Evolutionary conservation across 1,140 invertebrate genomes (phyloP).

Genomic region (Bombus polaris): DNA sequence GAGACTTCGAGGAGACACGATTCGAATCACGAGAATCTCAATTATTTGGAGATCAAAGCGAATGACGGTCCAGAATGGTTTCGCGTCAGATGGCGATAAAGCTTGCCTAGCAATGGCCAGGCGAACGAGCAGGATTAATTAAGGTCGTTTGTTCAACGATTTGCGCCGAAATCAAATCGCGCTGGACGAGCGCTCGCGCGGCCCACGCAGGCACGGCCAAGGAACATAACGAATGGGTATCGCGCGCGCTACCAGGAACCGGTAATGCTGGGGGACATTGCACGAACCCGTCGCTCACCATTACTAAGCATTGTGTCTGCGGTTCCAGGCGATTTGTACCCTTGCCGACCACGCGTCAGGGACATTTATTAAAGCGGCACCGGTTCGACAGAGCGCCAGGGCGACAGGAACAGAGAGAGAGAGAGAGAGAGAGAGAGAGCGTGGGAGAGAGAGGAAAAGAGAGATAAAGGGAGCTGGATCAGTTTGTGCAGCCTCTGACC

Average conservation of each 20-base stretch:
- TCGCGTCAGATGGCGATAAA: constrained; percentile 27
- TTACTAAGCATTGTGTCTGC: constrained; percentile 80
- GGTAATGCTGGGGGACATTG: constrained; percentile 59
- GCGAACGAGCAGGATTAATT: constrained; percentile 73
- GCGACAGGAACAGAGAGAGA: neutral
- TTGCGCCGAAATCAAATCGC: constrained; percentile 74
- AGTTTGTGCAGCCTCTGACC: neutral
- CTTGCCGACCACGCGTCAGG: constrained; percentile 71
- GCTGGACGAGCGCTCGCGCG: constrained; percentile 50
- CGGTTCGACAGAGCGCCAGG: constrained; percentile 30
- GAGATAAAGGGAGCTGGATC: neutral
- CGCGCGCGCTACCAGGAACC: constrained; percentile 62
- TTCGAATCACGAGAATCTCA: neutral
- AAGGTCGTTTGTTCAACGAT: constrained; percentile 77
- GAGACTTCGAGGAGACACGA: neutral
- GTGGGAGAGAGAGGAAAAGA: too few relatives aligned
- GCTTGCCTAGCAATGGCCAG: neutral
- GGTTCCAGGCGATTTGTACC: constrained; percentile 79
- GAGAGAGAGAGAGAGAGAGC: too few relatives aligned
- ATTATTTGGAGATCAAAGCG: constrained; percentile 5
- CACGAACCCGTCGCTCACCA: constrained; percentile 73
- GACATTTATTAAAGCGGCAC: constrained; percentile 77
- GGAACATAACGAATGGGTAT: constrained; percentile 73
- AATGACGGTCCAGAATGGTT: constrained; percentile 2
- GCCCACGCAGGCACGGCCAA: constrained; percentile 45